Evolutionary conservation across 2,113 vertebrate genomes (phyloP).

Genomic region (Datnioides undecimradiatus): DNA sequence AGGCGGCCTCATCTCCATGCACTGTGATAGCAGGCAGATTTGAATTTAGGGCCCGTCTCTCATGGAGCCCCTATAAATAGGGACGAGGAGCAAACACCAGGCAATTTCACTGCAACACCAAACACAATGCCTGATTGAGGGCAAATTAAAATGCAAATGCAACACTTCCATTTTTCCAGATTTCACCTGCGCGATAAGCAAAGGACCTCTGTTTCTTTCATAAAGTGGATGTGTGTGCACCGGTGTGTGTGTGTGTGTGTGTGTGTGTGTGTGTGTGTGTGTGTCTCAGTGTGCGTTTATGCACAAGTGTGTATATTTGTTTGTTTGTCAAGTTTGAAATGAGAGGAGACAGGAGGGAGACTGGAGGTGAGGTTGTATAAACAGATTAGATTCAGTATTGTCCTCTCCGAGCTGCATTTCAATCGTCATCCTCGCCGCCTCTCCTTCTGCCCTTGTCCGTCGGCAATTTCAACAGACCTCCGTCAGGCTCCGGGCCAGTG

Average conservation of each 20-base stretch:
- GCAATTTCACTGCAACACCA: conserved; percentile 71
- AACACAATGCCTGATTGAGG: conserved; percentile 80
- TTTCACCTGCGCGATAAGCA: conserved; percentile 75
- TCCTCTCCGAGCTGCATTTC: conserved; percentile 66
- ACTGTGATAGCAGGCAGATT: conserved; percentile 64
- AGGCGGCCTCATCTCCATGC: conserved; percentile 59
- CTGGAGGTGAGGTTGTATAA: conserved; percentile 73
- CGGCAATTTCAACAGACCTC: conserved; percentile 17
- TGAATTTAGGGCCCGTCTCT: conserved; percentile 67
- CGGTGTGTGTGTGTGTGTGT: conserved; percentile 4
- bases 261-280: background rate
- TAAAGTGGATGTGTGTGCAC: conserved; percentile 34
- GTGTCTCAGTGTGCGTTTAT: conserved; percentile 22
- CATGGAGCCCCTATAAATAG: conserved; percentile 62
- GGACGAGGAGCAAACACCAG: conserved; percentile 71
- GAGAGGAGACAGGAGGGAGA: conserved; percentile 63
- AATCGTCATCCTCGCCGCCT: conserved; percentile 40
- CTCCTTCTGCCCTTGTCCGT: conserved; percentile 42
- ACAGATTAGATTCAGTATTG: conserved; percentile 77
- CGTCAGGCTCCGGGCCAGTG: background rate
- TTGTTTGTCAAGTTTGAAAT: conserved; percentile 72
- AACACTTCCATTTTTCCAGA: conserved; percentile 74
- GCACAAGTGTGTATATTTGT: conserved; percentile 58
- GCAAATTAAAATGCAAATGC: conserved; percentile 86
- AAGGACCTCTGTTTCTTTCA: conserved; percentile 62